These are phyloP conservation scores for Panzeria rudis DNA, from an alignment of 2,888 invertebrate genomes.

Conservation along the genomic window DNA sequence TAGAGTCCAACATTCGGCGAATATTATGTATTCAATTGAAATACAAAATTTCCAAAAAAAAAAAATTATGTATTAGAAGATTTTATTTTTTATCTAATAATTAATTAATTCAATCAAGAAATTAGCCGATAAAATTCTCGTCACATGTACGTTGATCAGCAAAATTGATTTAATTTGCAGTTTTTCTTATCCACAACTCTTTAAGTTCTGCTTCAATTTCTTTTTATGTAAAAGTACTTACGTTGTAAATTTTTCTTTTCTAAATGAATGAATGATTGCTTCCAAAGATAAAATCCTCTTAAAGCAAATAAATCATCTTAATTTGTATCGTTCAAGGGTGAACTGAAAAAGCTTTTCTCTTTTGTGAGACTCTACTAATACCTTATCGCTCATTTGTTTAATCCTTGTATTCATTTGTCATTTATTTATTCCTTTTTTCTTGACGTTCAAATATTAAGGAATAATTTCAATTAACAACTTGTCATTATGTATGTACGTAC, in stretches of 20 bases:
- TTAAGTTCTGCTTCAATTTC: too few relatives aligned
- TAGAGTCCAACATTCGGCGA: too few relatives aligned
- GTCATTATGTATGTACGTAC: conserved; percentile 9
- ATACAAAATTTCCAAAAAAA: too few relatives aligned
- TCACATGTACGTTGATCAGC: too few relatives aligned
- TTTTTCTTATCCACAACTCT: too few relatives aligned
- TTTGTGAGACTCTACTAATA: not conserved
- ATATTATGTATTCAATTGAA: too few relatives aligned
- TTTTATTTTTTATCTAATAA: too few relatives aligned
- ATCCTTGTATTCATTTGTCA: conserved; percentile 17
- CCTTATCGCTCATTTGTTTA: not conserved
- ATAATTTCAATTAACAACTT: conserved; percentile 50
- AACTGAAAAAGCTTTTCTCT: not conserved
- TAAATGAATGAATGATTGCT: not conserved
- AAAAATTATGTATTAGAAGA: too few relatives aligned
- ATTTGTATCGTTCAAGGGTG: not conserved
- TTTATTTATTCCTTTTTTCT: conserved; percentile 10
- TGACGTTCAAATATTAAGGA: conserved; percentile 34
- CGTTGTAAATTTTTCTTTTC: not conserved
- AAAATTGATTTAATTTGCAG: too few relatives aligned
- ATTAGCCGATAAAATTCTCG: too few relatives aligned
- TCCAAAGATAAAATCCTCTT: not conserved
- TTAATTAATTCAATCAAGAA: too few relatives aligned
- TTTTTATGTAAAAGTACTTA: too few relatives aligned
- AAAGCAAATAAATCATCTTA: not conserved